phyloP scores from a whole-genome alignment of 2,113 vertebrate genomes.

The Phoenicopterus ruber region DNA sequence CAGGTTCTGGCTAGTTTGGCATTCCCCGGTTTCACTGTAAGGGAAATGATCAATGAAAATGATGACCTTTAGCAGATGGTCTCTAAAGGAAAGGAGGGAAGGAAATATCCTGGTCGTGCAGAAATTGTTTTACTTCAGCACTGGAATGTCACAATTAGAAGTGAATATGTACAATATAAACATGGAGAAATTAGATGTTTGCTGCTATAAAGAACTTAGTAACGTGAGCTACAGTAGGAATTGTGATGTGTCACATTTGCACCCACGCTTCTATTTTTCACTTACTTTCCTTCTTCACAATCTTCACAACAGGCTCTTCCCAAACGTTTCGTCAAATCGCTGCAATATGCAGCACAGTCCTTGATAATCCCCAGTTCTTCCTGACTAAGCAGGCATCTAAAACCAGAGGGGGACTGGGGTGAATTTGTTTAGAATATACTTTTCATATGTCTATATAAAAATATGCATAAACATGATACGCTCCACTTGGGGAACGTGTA shows the following conservation, averaged over 20 bases:
- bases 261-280: neutral
- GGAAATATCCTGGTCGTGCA: neutral
- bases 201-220: neutral
- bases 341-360: neutral
- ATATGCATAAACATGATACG: neutral
- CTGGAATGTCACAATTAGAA: neutral
- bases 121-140: neutral
- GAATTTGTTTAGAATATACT: neutral
- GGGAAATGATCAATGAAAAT: neutral
- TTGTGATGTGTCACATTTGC: neutral
- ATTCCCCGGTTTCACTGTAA: neutral
- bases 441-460: neutral
- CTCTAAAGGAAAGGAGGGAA: neutral
- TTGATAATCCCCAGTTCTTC: neutral
- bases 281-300: neutral
- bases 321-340: neutral
- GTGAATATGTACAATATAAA: accelerated
- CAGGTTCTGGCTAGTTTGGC: neutral
- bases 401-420: neutral
- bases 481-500: neutral
- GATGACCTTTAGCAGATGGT: neutral
- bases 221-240: neutral
- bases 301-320: neutral
- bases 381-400: neutral
- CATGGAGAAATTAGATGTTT: neutral